phyloP scores from a whole-genome alignment of 1,140 invertebrate genomes.

The Eumaeus atala region DNA sequence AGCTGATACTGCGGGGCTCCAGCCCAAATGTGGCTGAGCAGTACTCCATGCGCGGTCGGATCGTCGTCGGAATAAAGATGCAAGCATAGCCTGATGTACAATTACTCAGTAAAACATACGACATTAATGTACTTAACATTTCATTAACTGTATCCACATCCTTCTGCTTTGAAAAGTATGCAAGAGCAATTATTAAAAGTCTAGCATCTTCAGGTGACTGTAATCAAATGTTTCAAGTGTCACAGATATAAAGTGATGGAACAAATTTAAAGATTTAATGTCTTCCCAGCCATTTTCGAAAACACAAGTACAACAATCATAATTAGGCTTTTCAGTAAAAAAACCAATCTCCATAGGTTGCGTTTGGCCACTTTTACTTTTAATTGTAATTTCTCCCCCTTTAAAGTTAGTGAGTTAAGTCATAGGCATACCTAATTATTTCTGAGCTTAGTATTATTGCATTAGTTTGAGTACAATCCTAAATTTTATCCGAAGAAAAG shows the following conservation, averaged over 20 bases:
- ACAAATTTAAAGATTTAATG: constrained; percentile 21
- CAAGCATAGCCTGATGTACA: neutral
- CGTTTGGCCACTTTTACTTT: constrained; percentile 14
- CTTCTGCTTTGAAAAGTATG: constrained; percentile 31
- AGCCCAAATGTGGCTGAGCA: no score
- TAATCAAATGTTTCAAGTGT: constrained; percentile 21
- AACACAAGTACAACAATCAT: constrained; percentile 19
- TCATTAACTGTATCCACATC: constrained; percentile 8
- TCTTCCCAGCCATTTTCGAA: constrained; percentile 37
- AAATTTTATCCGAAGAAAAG: constrained; percentile 13
- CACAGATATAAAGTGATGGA: constrained; percentile 33
- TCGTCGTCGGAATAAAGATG: no score
- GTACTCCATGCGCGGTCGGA: no score
- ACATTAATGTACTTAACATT: constrained; percentile 28
- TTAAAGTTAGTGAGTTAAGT: constrained; percentile 39
- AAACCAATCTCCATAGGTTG: neutral
- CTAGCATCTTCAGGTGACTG: constrained; percentile 21
- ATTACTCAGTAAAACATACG: constrained; percentile 26
- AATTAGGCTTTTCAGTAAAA: constrained; percentile 27
- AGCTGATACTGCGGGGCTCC: no score
- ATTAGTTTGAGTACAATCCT: constrained; percentile 21
- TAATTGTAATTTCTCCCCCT: constrained; percentile 17
- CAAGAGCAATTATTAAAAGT: constrained; percentile 30
- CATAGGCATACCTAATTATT: constrained; percentile 38
- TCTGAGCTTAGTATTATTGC: constrained; percentile 24